Evolutionary conservation across 2,113 vertebrate species (phyloP), one percentile per base, ranked within the genome.

Genomic region (Pollimyrus isidori): DNA sequence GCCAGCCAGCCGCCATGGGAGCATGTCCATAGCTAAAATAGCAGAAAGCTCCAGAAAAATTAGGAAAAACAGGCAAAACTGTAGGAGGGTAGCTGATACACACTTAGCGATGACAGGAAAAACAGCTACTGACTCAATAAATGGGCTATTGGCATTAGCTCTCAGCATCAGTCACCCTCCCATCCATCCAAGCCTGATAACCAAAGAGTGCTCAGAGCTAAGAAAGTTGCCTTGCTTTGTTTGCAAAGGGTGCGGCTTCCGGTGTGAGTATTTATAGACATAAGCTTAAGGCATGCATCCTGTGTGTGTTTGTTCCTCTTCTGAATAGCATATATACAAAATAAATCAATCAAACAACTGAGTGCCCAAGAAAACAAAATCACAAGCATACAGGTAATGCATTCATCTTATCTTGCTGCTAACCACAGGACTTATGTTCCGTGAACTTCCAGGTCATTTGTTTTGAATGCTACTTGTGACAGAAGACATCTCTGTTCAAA

Each of bases 251-350:
- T 39, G 56, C 53, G 4, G 11, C 15, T 87, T 73, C 85, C 88
- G 65, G 30, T 62, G 42, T 17, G 85, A 30, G 19, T 90, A 58
- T 90, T 91, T 86, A 88, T 82, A 89, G 62, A 48, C n/a, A 1
- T 30, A 1, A 45, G 35, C 21, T n/a, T 39, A 15, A 46, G 52
- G 42, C 58, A 84, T 88, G 10, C 15, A 49, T 88, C 87, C 87
- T 86, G 83, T 48, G 83, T 4, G 4, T 30, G 48, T 86, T 15
- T 26, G 4, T 50, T 49, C 45, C 48, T 86, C 23, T 86, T 86
- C 46, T 30, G 13, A 86, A 85, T 26, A 42, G 42, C 21, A 85
- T n/a, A 69, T 69, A 69, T 65, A 65, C 45, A 3, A 84, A 84
- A 84, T 48, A 48, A 84, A 46, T 65, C 62, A 49, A n/a, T 17